Percentiles rank a stretch among this genome's conserved stretches.
phyloP scores from a whole-genome alignment of 2,888 invertebrate species.

The Drosophila fungiperda region DNA sequence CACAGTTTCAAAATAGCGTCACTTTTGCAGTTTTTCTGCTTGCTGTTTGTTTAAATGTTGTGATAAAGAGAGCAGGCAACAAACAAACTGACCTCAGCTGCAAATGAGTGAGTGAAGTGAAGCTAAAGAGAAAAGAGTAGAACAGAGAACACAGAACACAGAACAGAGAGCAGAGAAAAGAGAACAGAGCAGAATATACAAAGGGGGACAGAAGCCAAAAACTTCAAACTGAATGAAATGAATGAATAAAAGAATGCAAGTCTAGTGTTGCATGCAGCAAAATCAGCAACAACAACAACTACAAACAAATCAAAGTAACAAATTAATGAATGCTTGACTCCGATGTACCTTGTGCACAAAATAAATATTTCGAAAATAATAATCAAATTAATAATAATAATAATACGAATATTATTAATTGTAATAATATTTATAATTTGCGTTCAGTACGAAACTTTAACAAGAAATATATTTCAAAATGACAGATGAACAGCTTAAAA shows the following conservation, averaged over 20 bases:
- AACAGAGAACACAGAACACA: conserved; percentile 7
- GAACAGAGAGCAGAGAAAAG: not conserved
- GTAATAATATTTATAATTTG: not conserved
- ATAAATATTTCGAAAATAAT: not conserved
- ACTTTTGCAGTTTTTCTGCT: conserved; percentile 49
- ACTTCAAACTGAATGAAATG: conserved; percentile 54
- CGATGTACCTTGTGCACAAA: conserved; percentile 3
- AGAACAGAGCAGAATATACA: conserved; percentile 19
- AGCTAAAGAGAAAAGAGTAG: conserved; percentile 38
- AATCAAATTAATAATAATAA: not conserved
- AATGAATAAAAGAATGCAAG: conserved; percentile 62
- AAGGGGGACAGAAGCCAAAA: conserved; percentile 19
- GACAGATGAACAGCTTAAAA: not conserved
- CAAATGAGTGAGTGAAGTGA: conserved; percentile 52
- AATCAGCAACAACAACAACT: conserved; percentile 21
- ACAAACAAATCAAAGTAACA: conserved; percentile 10
- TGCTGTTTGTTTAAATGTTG: conserved; percentile 31
- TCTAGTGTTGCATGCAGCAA: conserved; percentile 42
- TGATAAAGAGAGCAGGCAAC: conserved; percentile 28
- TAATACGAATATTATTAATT: not conserved
- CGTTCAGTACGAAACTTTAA: not conserved
- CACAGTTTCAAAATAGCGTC: conserved; percentile 49
- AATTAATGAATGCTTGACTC: not conserved
- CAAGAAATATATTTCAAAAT: not conserved
- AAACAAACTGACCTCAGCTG: conserved; percentile 54